Evolutionary conservation across 1,140 invertebrate genomes (phyloP).

Genomic region (Ceratitis capitata): DNA sequence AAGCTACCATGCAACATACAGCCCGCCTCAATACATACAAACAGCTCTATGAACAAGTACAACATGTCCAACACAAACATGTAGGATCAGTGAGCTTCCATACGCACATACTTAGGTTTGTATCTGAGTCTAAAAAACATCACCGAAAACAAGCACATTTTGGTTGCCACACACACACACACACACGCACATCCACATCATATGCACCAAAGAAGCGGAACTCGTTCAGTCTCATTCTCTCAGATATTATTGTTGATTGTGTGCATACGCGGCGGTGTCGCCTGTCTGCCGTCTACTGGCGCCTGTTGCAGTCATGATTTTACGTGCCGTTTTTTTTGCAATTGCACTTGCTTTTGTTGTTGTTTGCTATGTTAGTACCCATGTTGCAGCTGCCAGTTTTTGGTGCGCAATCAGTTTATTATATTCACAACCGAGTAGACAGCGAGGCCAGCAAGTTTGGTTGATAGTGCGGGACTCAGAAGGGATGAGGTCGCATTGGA

Average conservation of each 20-base stretch:
- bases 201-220: background rate
- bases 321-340: background rate
- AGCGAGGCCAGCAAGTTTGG: background rate
- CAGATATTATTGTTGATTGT: slow-evolving; percentile 21
- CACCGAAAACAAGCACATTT: slow-evolving; percentile 30
- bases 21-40: background rate
- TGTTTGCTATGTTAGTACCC: background rate
- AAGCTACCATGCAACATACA: background rate
- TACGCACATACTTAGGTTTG: no score
- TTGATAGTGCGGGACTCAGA: background rate
- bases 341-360: background rate
- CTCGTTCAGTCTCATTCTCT: background rate
- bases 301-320: background rate
- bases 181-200: background rate
- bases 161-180: background rate
- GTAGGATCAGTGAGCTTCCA: no score
- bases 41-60: background rate
- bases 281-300: slow-evolving; percentile 27
- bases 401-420: slow-evolving; percentile 45
- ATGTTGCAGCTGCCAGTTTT: slow-evolving; percentile 41
- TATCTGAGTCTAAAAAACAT: slow-evolving; percentile 15
- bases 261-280: background rate
- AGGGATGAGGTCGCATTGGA: background rate
- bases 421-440: slow-evolving; percentile 13
- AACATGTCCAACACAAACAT: no score